These are phyloP conservation scores for Platorchestia sp. DNA, from an alignment of 1,140 invertebrate species.

Conservation along the genomic window DNA sequence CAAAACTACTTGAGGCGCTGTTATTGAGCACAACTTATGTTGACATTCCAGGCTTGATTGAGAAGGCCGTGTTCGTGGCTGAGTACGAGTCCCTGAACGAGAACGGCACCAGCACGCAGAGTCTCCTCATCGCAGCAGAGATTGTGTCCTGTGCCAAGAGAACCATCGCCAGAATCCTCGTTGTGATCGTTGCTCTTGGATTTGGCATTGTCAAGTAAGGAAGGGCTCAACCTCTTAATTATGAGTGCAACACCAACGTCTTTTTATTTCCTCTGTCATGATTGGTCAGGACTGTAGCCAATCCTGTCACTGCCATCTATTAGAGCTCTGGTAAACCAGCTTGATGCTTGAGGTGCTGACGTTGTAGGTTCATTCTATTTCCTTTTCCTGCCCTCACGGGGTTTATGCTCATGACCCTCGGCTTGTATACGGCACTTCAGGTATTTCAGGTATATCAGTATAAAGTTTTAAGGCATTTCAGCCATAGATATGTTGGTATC, in stretches of 20 bases:
- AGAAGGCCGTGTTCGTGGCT: slow-evolving; percentile 87
- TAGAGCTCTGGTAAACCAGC: not conserved
- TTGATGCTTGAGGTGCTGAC: too few relatives aligned
- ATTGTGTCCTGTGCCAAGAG: slow-evolving; percentile 90
- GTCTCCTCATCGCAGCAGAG: slow-evolving; percentile 85
- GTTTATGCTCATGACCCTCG: not conserved
- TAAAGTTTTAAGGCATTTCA: too few relatives aligned
- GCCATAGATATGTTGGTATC: too few relatives aligned
- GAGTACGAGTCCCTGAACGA: slow-evolving; percentile 87
- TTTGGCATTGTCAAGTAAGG: slow-evolving; percentile 93
- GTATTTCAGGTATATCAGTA: not conserved
- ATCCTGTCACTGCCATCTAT: not conserved
- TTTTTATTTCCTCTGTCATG: not conserved
- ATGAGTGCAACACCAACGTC: not conserved
- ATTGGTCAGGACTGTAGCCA: not conserved
- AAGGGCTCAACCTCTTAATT: not conserved
- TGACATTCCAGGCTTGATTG: slow-evolving; percentile 61
- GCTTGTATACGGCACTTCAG: not conserved
- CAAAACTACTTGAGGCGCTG: too few relatives aligned
- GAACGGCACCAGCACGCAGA: slow-evolving; percentile 79
- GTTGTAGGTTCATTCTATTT: not conserved
- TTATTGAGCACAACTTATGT: not conserved
- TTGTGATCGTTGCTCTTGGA: slow-evolving; percentile 93
- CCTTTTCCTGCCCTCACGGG: not conserved
- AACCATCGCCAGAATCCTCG: slow-evolving; percentile 90